A percentile compares a stretch with the other conserved stretches of the same genome.
Evolutionary conservation across 2,888 invertebrate species (phyloP).

Genomic region (Pheosia tremula): DNA sequence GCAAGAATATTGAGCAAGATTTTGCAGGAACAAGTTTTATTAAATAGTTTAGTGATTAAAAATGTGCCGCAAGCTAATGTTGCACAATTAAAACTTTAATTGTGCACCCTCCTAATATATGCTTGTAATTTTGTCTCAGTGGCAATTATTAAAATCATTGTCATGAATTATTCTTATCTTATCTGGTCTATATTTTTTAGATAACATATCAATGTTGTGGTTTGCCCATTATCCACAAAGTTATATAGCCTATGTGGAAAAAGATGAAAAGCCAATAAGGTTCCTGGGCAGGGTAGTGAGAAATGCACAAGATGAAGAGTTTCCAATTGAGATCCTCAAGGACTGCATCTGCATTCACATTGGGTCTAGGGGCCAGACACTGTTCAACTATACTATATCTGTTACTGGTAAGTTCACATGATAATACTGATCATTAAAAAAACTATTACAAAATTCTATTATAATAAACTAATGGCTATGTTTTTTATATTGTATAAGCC

Average conservation of each 20-base stretch:
- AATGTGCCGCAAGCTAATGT: too few relatives aligned
- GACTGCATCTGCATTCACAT: constrained; percentile 87
- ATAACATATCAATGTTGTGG: constrained; percentile 56
- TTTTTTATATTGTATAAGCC: too few relatives aligned
- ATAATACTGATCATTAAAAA: neutral
- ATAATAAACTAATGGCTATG: too few relatives aligned
- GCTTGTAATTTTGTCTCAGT: too few relatives aligned
- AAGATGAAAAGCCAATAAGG: constrained; percentile 53
- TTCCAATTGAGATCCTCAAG: constrained; percentile 59
- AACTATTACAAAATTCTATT: too few relatives aligned
- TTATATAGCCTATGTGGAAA: constrained; percentile 61
- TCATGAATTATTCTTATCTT: neutral
- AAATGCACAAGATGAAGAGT: constrained; percentile 44
- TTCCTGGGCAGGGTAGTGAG: constrained; percentile 63
- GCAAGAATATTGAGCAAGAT: too few relatives aligned
- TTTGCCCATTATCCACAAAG: constrained; percentile 59
- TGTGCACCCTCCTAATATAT: too few relatives aligned
- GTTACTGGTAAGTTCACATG: constrained; percentile 65
- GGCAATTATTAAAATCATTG: too few relatives aligned
- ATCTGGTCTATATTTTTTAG: constrained; percentile 46
- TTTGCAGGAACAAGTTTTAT: too few relatives aligned
- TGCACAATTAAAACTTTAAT: too few relatives aligned
- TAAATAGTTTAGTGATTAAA: too few relatives aligned
- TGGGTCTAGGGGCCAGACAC: constrained; percentile 86
- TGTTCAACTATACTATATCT: constrained; percentile 86